Conservation (phyloP, 2,797 vertebrate genomes). For the Cercopithecus diana region DNA sequence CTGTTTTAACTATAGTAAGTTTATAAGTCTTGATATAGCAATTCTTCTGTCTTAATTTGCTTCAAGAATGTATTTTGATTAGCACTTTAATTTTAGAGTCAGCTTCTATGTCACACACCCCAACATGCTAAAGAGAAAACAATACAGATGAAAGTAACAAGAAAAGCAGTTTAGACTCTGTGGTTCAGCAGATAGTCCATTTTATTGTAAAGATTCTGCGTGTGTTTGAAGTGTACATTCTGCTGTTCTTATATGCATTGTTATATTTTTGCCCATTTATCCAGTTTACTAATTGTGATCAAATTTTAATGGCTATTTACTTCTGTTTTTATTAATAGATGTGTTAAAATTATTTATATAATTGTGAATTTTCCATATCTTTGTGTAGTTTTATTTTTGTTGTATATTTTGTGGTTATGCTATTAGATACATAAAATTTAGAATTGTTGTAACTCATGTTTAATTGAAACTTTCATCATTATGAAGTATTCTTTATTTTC, state of each 20-base stretch:
- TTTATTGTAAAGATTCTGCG: background rate
- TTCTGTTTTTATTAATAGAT: background rate
- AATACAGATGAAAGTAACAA: background rate
- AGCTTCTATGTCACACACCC: background rate
- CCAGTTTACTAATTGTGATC: background rate
- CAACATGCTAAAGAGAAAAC: background rate
- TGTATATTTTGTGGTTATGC: background rate
- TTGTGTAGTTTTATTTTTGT: background rate
- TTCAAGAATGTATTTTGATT: background rate
- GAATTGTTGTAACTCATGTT: background rate
- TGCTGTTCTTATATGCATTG: no score
- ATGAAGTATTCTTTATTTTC: background rate
- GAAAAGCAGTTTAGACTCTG: background rate
- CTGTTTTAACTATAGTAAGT: background rate
- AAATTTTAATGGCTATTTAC: background rate
- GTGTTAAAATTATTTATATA: background rate
- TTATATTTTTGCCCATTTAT: background rate
- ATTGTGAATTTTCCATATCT: no score
- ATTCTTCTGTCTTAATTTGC: background rate
- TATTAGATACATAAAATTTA: background rate
- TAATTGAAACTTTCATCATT: background rate
- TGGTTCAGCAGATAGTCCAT: background rate
- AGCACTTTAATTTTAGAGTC: background rate
- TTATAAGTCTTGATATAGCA: background rate
- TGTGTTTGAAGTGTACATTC: background rate